Conservation (phyloP, 2,113 vertebrate species). For the Triplophysa rosa region DNA sequence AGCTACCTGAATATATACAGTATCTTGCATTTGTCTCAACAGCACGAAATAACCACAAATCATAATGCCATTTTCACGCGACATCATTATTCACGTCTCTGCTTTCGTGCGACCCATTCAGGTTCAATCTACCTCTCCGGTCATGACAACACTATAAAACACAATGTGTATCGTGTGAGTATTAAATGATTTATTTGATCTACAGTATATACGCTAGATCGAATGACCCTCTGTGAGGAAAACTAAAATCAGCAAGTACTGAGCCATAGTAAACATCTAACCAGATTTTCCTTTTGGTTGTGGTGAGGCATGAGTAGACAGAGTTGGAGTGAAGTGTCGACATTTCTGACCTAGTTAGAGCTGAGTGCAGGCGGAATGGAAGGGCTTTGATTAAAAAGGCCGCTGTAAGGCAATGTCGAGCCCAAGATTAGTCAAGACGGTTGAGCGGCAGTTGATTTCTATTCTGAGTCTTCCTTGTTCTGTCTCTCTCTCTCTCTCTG, state of each 20-base stretch:
- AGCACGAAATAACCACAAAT: not conserved
- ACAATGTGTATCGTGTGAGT: not conserved
- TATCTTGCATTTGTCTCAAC: not conserved
- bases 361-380: conserved; percentile 33
- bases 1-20: not conserved
- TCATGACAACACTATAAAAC: conserved; percentile 27
- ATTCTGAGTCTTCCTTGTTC: conserved; percentile 34
- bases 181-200: not conserved
- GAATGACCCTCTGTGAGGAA: conserved; percentile 12
- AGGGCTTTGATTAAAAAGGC: conserved; percentile 43
- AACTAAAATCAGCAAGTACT: not conserved
- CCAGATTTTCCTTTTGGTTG: conserved; percentile 17
- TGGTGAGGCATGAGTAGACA: conserved; percentile 20
- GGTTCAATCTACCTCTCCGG: conserved; percentile 1
- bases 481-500: conserved; percentile 10
- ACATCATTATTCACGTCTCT: conserved; percentile 45
- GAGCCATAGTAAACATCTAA: conserved; percentile 12
- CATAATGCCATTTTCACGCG: not conserved
- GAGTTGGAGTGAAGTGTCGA: conserved; percentile 20
- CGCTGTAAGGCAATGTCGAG: conserved; percentile 46
- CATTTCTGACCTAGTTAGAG: conserved; percentile 53
- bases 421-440: conserved; percentile 35
- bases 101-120: not conserved
- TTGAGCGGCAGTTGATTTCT: conserved; percentile 35
- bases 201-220: not conserved